Conservation (phyloP, 1,140 invertebrate genomes). For the Melanaphis sacchari region DNA sequence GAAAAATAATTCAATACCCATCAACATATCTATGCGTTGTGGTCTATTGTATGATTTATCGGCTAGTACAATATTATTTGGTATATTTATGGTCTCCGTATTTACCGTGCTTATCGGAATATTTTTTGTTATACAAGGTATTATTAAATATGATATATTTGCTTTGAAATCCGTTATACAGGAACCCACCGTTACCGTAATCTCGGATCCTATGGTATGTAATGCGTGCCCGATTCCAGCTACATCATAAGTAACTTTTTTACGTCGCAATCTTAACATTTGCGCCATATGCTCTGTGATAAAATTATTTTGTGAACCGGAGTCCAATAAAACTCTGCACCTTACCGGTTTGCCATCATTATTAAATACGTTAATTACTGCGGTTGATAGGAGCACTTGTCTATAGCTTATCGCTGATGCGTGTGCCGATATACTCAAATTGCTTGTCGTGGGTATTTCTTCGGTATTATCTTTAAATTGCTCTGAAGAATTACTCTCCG, state of each 20-base stretch:
- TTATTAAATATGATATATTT: neutral
- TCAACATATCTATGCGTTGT: neutral
- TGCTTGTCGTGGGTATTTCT: neutral
- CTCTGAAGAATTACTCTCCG: too few relatives aligned
- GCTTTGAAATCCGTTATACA: neutral
- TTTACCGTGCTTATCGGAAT: neutral
- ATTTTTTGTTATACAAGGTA: neutral
- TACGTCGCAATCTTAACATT: neutral
- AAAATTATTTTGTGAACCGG: conserved; percentile 2
- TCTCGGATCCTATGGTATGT: neutral
- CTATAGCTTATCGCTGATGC: neutral
- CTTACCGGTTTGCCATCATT: neutral
- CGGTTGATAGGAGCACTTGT: neutral
- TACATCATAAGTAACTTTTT: neutral
- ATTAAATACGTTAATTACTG: neutral
- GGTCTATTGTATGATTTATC: neutral
- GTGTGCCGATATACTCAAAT: neutral
- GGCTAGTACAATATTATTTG: neutral
- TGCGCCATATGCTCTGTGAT: conserved; percentile 24
- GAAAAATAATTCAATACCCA: neutral
- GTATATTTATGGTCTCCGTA: neutral
- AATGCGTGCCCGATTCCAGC: neutral
- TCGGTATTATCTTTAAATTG: neutral
- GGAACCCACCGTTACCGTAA: neutral
- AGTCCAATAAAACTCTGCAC: neutral